phyloP scores from a whole-genome alignment of 2,888 invertebrate species.

The Trichacis sp. region DNA sequence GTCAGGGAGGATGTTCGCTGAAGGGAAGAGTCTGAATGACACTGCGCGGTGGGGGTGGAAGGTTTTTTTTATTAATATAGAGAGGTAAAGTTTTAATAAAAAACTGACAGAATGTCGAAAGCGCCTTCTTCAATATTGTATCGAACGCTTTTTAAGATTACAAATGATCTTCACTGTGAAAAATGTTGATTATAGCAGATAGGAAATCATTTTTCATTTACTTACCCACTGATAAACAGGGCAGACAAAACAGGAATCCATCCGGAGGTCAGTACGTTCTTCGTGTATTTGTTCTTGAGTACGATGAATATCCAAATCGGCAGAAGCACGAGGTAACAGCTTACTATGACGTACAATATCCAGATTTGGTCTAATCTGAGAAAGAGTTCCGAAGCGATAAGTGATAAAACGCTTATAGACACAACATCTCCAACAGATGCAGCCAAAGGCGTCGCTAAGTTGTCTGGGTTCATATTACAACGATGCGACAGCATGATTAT shows the following conservation, averaged over 20 bases:
- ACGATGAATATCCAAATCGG: slow-evolving; percentile 91
- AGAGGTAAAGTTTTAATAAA: too few relatives aligned
- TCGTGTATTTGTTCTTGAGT: slow-evolving; percentile 86
- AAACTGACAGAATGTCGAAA: too few relatives aligned
- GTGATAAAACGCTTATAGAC: slow-evolving; percentile 87
- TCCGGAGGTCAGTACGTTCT: slow-evolving; percentile 86
- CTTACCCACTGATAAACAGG: slow-evolving; percentile 92
- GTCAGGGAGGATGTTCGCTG: too few relatives aligned
- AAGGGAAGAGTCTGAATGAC: too few relatives aligned
- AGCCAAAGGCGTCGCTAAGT: slow-evolving; percentile 95
- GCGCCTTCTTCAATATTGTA: too few relatives aligned
- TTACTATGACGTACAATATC: slow-evolving; percentile 82
- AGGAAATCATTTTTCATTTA: too few relatives aligned
- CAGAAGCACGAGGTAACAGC: slow-evolving; percentile 78
- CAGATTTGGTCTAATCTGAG: slow-evolving; percentile 78
- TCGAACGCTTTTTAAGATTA: too few relatives aligned
- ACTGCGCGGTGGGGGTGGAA: too few relatives aligned
- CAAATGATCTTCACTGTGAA: too few relatives aligned
- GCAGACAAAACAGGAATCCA: slow-evolving; percentile 97
- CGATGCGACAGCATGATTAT: slow-evolving; percentile 89
- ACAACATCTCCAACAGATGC: slow-evolving; percentile 96
- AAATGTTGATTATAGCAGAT: too few relatives aligned
- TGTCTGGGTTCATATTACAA: slow-evolving; percentile 93
- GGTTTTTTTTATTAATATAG: too few relatives aligned
- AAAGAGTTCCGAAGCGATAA: slow-evolving; percentile 84